Base-by-base conservation (phyloP, 2,797 vertebrate genomes). In the Jordanella pulchra region DNA sequence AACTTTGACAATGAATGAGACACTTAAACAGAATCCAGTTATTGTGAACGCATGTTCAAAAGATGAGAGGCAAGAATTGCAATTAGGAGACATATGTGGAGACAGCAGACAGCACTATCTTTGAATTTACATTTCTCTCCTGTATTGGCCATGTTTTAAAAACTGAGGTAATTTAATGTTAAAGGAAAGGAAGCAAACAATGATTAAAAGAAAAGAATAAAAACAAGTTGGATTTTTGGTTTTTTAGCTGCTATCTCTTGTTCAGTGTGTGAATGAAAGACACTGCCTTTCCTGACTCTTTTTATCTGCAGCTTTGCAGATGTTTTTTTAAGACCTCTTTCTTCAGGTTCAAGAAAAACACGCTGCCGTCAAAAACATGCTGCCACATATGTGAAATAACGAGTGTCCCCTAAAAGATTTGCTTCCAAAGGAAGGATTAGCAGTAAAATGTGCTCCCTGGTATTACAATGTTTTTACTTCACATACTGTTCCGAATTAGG, bases 401-500 rank as follows among this genome's bases (percentile, higher is more conserved):
- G 71, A 54, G 58, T 7, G 45, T 77, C 56, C 90, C 89, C 73
- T 89, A 89, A 70, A 90, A 89, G 89, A 86, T 75, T 11, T 2
- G 76, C 78, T 83, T 89, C 67, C 76, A 35, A 79, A 42, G 69
- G 30, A 11, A 73, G 76, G 70, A 65, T 55, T 18, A 65, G 67
- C 63, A 65, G 17, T 67, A 72, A 86, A 83, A 77, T 69, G 64
- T 72, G 72, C 54, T 63, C 1, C 14, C 42, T 5, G 18, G 0
- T 54, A 5, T 69, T 73, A 68, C 35, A 48, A 39, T 56, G 23
- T 63, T 48, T 75, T 67, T 1, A 28, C n/a, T 47, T 70, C 54
- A 61, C 18, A 69, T 7, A 21, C 45, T 28, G 25, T 44, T 63
- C 14, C 25, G 25, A 42, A 25, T 2, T n/a, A 1, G 15, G 15